A percentile compares a stretch with the other conserved stretches of the same genome.
Evolutionary conservation across 2,888 invertebrate genomes (phyloP).

Genomic region (Lucinisca nassula): DNA sequence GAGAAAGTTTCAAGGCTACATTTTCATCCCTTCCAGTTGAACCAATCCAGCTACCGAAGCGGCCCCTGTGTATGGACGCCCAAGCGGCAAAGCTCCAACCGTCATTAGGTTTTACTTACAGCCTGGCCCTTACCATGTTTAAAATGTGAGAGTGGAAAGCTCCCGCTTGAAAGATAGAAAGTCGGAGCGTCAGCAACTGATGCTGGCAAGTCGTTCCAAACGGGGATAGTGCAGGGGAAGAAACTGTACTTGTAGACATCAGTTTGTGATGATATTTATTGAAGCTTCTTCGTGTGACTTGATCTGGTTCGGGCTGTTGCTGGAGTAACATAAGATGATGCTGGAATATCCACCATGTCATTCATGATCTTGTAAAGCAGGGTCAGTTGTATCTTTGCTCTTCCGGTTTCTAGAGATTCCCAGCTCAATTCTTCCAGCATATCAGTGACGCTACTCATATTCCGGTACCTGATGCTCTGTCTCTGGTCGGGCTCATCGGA

Average conservation of each 20-base stretch:
- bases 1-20: neutral
- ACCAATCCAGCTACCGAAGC: neutral
- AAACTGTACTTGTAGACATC: neutral
- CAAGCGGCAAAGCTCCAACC: neutral
- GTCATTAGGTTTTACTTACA: no score
- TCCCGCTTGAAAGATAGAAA: neutral
- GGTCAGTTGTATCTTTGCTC: neutral
- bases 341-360: neutral
- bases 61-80: neutral
- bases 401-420: no score
- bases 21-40: neutral
- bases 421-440: no score
- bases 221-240: neutral
- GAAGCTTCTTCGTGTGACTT: neutral
- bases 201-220: neutral
- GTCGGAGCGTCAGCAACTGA: neutral
- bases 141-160: neutral
- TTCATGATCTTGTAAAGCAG: neutral
- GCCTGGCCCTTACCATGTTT: neutral
- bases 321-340: neutral
- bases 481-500: no score
- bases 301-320: neutral
- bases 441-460: neutral
- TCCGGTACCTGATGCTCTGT: no score
- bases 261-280: neutral